phyloP scores from a whole-genome alignment of 2,888 invertebrate species.

The Coleophora flavipennella region DNA sequence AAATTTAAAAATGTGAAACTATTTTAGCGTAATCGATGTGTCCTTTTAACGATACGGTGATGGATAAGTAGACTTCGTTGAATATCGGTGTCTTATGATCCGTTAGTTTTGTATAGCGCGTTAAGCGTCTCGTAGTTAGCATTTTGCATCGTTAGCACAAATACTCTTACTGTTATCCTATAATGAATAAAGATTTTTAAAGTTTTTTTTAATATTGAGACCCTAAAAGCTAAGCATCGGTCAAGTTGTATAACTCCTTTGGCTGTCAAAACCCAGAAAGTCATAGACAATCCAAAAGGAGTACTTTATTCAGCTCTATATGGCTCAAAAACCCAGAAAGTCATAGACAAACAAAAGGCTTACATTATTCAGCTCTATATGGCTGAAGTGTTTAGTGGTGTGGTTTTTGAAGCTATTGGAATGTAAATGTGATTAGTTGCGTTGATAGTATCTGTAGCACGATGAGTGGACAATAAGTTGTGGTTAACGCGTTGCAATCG shows the following conservation, averaged over 20 bases:
- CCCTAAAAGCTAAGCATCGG: no score
- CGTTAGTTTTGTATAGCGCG: slow-evolving; percentile 8
- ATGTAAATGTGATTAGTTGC: slow-evolving; percentile 52
- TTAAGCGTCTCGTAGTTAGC: background rate
- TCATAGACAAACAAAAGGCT: no score
- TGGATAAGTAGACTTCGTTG: slow-evolving; percentile 23
- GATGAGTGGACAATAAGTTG: slow-evolving; percentile 64
- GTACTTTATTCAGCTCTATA: no score
- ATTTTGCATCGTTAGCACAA: slow-evolving; percentile 48
- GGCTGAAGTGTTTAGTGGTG: slow-evolving; percentile 28
- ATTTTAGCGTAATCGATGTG: slow-evolving; percentile 50
- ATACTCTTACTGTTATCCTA: slow-evolving; percentile 54
- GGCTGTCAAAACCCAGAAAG: no score
- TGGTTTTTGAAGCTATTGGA: slow-evolving; percentile 27
- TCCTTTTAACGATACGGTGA: slow-evolving; percentile 30
- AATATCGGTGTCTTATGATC: slow-evolving; percentile 27
- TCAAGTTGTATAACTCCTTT: no score
- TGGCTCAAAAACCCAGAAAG: no score
- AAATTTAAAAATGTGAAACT: slow-evolving; percentile 51
- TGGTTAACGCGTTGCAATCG: slow-evolving; percentile 36
- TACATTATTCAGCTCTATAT: no score
- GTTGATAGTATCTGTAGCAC: slow-evolving; percentile 53
- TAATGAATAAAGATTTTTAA: slow-evolving; percentile 32
- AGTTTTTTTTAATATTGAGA: slow-evolving; percentile 53
- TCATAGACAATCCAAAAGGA: no score